Conservation (phyloP, 1,140 invertebrate species). For the Saccostrea glomerata region DNA sequence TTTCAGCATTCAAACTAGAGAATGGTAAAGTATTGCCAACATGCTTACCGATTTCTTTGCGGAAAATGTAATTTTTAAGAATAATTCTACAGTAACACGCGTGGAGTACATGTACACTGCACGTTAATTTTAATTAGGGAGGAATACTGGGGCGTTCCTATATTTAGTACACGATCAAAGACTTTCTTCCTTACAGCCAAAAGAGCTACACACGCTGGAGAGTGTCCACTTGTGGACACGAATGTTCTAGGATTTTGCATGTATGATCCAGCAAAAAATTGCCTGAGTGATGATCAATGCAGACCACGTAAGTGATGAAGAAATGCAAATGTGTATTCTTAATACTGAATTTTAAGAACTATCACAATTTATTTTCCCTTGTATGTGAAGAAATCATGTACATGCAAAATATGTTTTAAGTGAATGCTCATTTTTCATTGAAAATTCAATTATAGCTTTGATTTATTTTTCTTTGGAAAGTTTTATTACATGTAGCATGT, state of each 20-base stretch:
- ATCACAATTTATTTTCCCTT: too few species aligned
- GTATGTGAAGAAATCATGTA: not conserved
- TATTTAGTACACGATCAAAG: not conserved
- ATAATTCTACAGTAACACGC: not conserved
- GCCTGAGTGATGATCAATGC: not conserved
- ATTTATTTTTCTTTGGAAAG: too few species aligned
- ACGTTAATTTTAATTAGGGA: not conserved
- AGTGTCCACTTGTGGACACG: not conserved
- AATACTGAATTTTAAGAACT: too few species aligned
- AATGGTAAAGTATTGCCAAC: not conserved
- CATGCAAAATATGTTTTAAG: too few species aligned
- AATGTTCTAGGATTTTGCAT: not conserved
- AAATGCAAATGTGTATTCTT: not conserved
- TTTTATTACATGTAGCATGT: too few species aligned
- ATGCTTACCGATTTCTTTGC: not conserved
- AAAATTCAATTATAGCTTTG: too few species aligned
- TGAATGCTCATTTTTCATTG: too few species aligned
- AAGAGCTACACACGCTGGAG: not conserved
- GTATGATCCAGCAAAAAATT: not conserved
- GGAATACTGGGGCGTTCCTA: not conserved
- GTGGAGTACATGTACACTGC: not conserved
- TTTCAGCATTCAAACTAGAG: slow-evolving; percentile 14
- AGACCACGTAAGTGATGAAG: not conserved
- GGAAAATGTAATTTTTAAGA: not conserved
- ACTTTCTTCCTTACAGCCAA: not conserved